Evolutionary conservation across 2,888 invertebrate genomes (phyloP).

Genomic region (Idaea biselata): DNA sequence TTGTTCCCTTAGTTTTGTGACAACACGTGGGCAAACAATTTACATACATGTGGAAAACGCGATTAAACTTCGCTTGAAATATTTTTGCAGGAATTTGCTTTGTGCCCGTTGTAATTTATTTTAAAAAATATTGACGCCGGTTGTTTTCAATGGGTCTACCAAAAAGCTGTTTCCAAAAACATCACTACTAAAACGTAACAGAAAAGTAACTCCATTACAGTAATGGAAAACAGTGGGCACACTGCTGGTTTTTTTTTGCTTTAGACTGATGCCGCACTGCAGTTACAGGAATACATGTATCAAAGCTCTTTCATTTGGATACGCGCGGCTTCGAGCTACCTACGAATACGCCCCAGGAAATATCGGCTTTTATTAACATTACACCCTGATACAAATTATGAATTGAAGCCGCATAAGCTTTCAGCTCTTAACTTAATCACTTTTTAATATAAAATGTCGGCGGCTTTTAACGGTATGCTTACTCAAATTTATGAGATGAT

Average conservation of each 20-base stretch:
- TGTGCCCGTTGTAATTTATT: constrained; percentile 29
- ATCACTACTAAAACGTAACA: constrained; percentile 59
- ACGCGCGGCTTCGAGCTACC: constrained; percentile 46
- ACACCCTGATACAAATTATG: constrained; percentile 54
- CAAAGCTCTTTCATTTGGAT: constrained; percentile 71
- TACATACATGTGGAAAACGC: constrained; percentile 37
- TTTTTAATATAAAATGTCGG: constrained; percentile 15
- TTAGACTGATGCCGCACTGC: constrained; percentile 67
- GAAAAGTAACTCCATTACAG: constrained; percentile 69
- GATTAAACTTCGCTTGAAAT: constrained; percentile 35
- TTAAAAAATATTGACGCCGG: constrained; percentile 30
- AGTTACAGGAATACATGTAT: constrained; percentile 72
- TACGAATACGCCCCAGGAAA: constrained; percentile 40
- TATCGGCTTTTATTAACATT: constrained; percentile 65
- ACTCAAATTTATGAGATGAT: neutral
- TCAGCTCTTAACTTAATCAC: constrained; percentile 39
- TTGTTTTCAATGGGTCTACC: constrained; percentile 27
- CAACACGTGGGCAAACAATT: constrained; percentile 33
- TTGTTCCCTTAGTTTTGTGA: constrained; percentile 47
- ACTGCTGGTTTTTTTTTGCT: constrained; percentile 56
- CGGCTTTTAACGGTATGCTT: constrained; percentile 2
- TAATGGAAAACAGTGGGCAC: constrained; percentile 74
- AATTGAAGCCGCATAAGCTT: constrained; percentile 36
- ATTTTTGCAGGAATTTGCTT: constrained; percentile 27
- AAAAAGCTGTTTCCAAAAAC: constrained; percentile 39